Evolutionary conservation across 2,888 invertebrate genomes (phyloP).

Genomic region (Drosophila meridionalis): DNA sequence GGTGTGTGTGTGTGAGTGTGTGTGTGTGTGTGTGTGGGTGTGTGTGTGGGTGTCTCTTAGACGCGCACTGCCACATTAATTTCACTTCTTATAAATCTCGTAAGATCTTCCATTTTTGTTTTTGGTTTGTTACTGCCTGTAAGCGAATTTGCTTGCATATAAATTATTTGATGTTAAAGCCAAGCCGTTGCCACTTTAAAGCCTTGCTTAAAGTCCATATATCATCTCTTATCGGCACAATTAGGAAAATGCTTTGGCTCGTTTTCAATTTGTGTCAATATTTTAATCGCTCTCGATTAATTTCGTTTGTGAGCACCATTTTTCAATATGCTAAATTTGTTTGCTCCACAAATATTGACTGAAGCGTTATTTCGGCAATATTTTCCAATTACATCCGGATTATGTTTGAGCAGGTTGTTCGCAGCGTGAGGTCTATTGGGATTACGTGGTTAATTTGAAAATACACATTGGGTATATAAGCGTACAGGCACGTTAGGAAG

Average conservation of each 20-base stretch:
- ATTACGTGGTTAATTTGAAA: constrained; percentile 1
- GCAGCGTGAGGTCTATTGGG: background rate
- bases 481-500: background rate
- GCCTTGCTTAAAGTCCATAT: constrained; percentile 42
- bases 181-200: constrained; percentile 46
- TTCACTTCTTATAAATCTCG: constrained; percentile 82
- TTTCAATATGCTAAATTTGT: constrained; percentile 44
- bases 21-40: background rate
- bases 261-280: constrained; percentile 77
- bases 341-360: constrained; percentile 43
- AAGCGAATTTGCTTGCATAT: constrained; percentile 44
- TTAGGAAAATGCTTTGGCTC: constrained; percentile 30
- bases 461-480: background rate
- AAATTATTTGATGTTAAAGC: constrained; percentile 62
- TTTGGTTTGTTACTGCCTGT: constrained; percentile 33
- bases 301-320: constrained; percentile 46
- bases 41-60: constrained; percentile 7
- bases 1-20: background rate
- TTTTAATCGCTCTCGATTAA: constrained; percentile 67
- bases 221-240: constrained; percentile 63
- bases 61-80: constrained; percentile 77
- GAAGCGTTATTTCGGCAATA: constrained; percentile 38
- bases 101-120: constrained; percentile 42
- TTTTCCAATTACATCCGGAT: constrained; percentile 39
- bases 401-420: constrained; percentile 9